phyloP scores from a whole-genome alignment of 2,797 vertebrate genomes.

The Enteromius treurensis region DNA sequence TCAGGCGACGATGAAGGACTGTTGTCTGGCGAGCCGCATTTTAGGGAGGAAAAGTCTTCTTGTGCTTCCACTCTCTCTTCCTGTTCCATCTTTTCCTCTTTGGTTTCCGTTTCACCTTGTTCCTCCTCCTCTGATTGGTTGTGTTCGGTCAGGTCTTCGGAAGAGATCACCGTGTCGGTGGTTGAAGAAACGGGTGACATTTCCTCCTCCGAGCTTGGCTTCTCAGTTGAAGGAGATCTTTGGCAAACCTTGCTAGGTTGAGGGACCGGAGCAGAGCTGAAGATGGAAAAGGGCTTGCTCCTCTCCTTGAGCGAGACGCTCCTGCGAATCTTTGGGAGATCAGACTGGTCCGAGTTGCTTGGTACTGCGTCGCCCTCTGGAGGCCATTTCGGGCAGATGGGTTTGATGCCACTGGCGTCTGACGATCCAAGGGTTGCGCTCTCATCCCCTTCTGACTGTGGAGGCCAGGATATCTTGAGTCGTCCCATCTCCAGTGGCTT shows the following conservation, averaged over 20 bases:
- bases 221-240: slow-evolving; percentile 56
- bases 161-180: slow-evolving; percentile 4
- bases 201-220: slow-evolving; percentile 59
- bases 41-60: slow-evolving; percentile 60
- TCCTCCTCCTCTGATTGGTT: slow-evolving; percentile 53
- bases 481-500: slow-evolving; percentile 85
- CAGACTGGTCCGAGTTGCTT: slow-evolving; percentile 75
- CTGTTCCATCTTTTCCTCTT: slow-evolving; percentile 49
- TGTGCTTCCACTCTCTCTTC: slow-evolving; percentile 57
- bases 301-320: slow-evolving; percentile 89
- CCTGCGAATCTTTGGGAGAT: slow-evolving; percentile 80
- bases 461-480: slow-evolving; percentile 93
- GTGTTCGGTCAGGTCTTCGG: slow-evolving; percentile 47
- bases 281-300: slow-evolving; percentile 81
- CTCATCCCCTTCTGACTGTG: slow-evolving; percentile 71
- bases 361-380: slow-evolving; percentile 79
- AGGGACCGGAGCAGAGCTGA: slow-evolving; percentile 1
- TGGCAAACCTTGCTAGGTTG: slow-evolving; percentile 59
- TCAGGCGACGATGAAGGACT: slow-evolving; percentile 68
- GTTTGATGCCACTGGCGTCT: slow-evolving; percentile 61
- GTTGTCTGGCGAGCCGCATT: slow-evolving; percentile 68
- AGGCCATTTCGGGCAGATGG: slow-evolving; percentile 82
- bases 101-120: slow-evolving; percentile 29
- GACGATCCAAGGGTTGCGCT: slow-evolving; percentile 53
- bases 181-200: slow-evolving; percentile 15